Base-by-base conservation (phyloP, 2,888 invertebrate genomes). In the Oscheius sp. region DNA sequence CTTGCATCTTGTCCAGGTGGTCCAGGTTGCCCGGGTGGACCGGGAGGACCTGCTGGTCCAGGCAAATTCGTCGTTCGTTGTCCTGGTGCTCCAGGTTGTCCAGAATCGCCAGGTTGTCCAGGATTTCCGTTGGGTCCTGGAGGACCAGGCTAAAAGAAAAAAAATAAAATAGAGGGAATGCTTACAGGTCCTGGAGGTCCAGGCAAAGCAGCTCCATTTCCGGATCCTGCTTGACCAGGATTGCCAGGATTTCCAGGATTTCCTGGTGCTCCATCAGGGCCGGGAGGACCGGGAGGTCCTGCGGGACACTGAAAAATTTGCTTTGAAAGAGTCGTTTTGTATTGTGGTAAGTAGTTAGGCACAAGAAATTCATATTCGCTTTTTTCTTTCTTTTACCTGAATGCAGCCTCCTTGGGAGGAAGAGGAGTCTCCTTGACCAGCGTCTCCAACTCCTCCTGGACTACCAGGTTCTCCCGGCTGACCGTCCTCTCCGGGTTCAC, bases 401-500 rank as follows among this genome's bases (percentile, higher is more conserved):
- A n/a, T n/a, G n/a, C n/a, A n/a, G n/a, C n/a, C n/a, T n/a, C n/a
- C n/a, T n/a, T n/a, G n/a, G n/a, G n/a, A n/a, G 6, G 24, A 41
- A 17, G 41, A 41, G 3, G 41, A 9, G 8, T 59, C 59, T n/a
- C 44, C 59, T 17, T 24, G 41, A 26, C 59, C 59, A 8, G 28
- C 44, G 17, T 49, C 64, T 24, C 59, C 51, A 6, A 50, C 59
- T 59, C 50, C 64, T 59, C 71, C 71, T 28, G 54, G 57, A 20
- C 67, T 64, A 45, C 71, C 71, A 33, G 68, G 65, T 2, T 45
- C 22, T 45, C 71, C 71, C 32, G 63, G 68, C 1, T 57, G 41
- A 14, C 57, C 57, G 14, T 22, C 14, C 41, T 44, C 41, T 59
- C 59, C 59, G 1, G 59, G 44, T 4, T 49, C 24, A n/a, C 71